These are phyloP conservation scores for Tetragnatha versicolor DNA, from an alignment of 1,140 invertebrate genomes.

Conservation along the genomic window DNA sequence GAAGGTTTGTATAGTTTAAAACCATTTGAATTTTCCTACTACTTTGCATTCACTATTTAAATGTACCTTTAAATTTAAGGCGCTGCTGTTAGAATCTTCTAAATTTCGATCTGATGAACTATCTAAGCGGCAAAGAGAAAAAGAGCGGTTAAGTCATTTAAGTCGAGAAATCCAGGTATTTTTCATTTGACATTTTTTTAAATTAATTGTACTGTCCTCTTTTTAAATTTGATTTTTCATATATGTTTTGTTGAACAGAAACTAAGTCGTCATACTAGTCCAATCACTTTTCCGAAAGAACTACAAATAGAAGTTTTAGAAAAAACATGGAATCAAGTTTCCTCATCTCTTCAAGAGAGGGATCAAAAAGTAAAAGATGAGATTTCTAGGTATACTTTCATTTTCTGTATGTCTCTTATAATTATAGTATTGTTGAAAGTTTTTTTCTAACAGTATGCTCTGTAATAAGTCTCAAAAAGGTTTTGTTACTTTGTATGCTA, in stretches of 20 bases:
- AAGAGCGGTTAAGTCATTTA: constrained; percentile 82
- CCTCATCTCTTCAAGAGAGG: constrained; percentile 82
- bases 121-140: constrained; percentile 84
- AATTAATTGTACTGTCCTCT: not conserved
- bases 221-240: not conserved
- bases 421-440: not conserved
- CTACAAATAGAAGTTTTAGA: constrained; percentile 88
- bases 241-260: constrained; percentile 12
- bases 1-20: constrained; percentile 72
- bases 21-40: not conserved
- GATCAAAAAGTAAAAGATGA: constrained; percentile 88
- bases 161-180: constrained; percentile 82
- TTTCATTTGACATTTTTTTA: constrained; percentile 62
- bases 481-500: not conserved
- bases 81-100: constrained; percentile 82
- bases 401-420: too few species aligned
- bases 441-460: not conserved
- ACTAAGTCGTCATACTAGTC: constrained; percentile 20
- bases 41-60: not conserved
- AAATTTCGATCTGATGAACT: constrained; percentile 93
- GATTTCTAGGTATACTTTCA: constrained; percentile 82
- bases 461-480: not conserved
- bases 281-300: constrained; percentile 66
- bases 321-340: constrained; percentile 86
- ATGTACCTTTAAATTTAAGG: constrained; percentile 59